Evolutionary conservation across 2,797 vertebrate genomes (phyloP), one percentile per base, ranked within the genome.

Genomic region (Limnodromus scolopaceus): DNA sequence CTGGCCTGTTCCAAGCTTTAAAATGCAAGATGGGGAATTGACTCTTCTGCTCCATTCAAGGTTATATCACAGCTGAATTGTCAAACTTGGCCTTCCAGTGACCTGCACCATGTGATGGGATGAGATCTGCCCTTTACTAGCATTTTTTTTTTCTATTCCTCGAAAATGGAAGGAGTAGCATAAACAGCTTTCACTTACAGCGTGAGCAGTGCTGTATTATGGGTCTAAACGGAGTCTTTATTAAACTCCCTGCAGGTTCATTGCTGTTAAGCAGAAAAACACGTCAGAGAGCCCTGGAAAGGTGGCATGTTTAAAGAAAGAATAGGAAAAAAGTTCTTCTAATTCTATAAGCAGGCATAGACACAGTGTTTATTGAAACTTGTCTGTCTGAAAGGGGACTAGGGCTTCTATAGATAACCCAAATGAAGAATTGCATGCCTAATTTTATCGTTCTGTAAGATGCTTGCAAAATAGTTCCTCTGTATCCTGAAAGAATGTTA

Each of bases 361-460:
- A 85, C 80, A 53, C 30, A 32, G 9, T 93, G 87, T 97, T 98
- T 97, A 97, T 93, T 96, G 87, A 95, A 97, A 95, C 63, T 75
- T 53, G 28, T 76, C 81, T 84, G 39, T 93, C 87, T 96, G 75
- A 93, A 95, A 93, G 87, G 66, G 68, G 43, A 39, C 83, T 53
- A 38, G 63, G 48, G 15, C 77, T 95, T 86, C 94, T 66, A 85
- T 3, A 95, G 86, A 90, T 95, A 93, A 93, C 23, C 19, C 28
- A 39, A 83, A 68, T 55, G 53, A 95, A 91, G 38, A 94, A 87
- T 14, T 71, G 8, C n/a, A 66, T 43, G 16, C 57, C 69, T 74
- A 82, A 90, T 92, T 96, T 97, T 95, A 78, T 94, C 68, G 53
- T 87, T 90, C 78, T 49, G 41, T 68, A 88, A 84, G 91, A 69